These are phyloP conservation scores for Phataginus tricuspis DNA, from an alignment of 2,797 vertebrate species.

Conservation along the genomic window DNA sequence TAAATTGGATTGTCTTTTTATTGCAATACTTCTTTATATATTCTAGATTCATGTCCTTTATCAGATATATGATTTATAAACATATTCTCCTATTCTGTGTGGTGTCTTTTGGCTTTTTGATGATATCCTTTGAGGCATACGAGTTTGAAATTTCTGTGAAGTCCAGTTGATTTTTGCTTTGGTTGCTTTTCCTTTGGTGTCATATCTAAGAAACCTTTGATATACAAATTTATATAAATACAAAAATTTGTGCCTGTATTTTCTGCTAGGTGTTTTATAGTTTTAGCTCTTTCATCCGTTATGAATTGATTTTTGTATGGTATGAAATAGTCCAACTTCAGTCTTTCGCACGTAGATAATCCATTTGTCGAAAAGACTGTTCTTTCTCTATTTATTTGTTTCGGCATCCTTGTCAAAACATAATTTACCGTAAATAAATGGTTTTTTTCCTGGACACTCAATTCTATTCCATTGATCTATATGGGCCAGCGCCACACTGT, in stretches of 20 bases:
- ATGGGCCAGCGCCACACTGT: background rate
- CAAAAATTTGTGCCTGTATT: background rate
- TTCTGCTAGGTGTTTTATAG: background rate
- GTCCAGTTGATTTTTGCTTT: background rate
- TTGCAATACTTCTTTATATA: background rate
- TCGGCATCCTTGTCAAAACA: background rate
- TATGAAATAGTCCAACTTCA: background rate
- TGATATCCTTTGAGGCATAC: background rate
- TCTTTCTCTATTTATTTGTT: background rate
- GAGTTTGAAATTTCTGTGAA: background rate
- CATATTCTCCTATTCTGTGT: background rate
- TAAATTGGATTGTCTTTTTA: background rate
- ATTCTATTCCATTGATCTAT: background rate
- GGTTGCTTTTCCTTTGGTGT: background rate
- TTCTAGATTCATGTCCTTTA: background rate
- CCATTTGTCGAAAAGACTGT: background rate
- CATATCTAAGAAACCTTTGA: background rate
- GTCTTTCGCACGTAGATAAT: background rate
- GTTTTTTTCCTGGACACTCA: background rate
- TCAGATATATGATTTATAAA: background rate
- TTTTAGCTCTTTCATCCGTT: background rate
- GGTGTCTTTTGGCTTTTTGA: background rate
- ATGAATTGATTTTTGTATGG: background rate
- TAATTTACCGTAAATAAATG: background rate
- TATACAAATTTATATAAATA: too few relatives aligned